phyloP scores from a whole-genome alignment of 2,113 vertebrate species.

The Tetrao urogallus region DNA sequence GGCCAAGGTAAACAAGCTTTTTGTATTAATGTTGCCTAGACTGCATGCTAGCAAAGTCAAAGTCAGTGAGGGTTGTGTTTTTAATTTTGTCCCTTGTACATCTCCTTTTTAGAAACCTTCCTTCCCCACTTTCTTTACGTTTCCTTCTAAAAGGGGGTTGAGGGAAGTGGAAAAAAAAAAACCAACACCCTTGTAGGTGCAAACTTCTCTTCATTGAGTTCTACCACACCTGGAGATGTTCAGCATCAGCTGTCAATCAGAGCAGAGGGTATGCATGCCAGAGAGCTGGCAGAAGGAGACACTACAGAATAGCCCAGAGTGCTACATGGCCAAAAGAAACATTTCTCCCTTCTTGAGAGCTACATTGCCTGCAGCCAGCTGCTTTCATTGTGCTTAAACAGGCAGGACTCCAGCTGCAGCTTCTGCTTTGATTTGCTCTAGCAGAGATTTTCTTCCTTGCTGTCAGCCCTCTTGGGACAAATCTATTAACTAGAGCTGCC shows the following conservation, averaged over 20 bases:
- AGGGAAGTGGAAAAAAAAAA: not conserved
- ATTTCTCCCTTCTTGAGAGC: not conserved
- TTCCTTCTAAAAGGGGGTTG: not conserved
- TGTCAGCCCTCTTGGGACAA: not conserved
- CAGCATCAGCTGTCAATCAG: not conserved
- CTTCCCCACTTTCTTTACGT: not conserved
- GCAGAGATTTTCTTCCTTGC: not conserved
- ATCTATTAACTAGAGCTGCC: not conserved
- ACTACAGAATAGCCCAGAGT: not conserved
- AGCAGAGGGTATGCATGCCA: not conserved
- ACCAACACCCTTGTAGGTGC: not conserved
- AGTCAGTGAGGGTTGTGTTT: conserved; percentile 72
- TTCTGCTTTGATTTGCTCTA: conserved; percentile 1
- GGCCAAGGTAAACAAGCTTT: conserved; percentile 73
- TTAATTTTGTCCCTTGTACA: conserved; percentile 58
- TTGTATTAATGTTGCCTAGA: conserved; percentile 77
- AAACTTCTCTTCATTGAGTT: not conserved
- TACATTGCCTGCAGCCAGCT: not conserved
- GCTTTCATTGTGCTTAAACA: not conserved
- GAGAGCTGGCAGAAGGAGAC: not conserved
- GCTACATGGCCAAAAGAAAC: not conserved
- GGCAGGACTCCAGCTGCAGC: not conserved
- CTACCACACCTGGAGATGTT: conserved; percentile 18
- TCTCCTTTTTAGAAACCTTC: not conserved
- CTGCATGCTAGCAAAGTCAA: conserved; percentile 81